phyloP scores from a whole-genome alignment of 2,888 invertebrate species.

The Metellina segmentata region DNA sequence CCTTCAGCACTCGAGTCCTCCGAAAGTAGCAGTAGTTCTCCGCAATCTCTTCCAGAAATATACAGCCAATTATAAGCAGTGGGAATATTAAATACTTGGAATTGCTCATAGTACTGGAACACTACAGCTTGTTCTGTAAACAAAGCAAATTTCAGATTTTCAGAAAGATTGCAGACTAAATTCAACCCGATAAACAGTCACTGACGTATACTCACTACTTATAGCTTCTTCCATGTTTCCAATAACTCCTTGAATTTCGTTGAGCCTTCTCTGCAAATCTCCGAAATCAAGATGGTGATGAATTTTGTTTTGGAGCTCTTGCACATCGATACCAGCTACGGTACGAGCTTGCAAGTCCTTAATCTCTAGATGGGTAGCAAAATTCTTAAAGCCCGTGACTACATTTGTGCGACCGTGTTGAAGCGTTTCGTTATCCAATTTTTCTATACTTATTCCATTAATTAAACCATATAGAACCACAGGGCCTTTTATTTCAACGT shows the following conservation, averaged over 20 bases:
- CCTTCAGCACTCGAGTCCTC: slow-evolving; percentile 18
- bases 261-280: slow-evolving; percentile 7
- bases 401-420: slow-evolving; percentile 45
- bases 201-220: slow-evolving; percentile 40
- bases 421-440: slow-evolving; percentile 52
- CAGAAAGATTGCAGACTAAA: neutral
- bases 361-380: slow-evolving; percentile 36
- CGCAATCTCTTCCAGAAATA: slow-evolving; percentile 41
- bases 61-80: slow-evolving; percentile 52
- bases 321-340: slow-evolving; percentile 65
- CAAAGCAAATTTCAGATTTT: neutral
- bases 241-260: slow-evolving; percentile 49
- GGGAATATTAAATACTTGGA: slow-evolving; percentile 56
- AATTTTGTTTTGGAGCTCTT: slow-evolving; percentile 44
- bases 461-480: slow-evolving; percentile 51
- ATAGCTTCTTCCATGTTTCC: slow-evolving; percentile 44
- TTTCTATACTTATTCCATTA: slow-evolving; percentile 55
- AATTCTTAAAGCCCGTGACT: slow-evolving; percentile 54
- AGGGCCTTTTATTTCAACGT: slow-evolving; percentile 48
- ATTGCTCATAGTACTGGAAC: slow-evolving; percentile 69
- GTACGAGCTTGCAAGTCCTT: slow-evolving; percentile 46
- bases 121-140: slow-evolving; percentile 68
- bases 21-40: slow-evolving; percentile 55
- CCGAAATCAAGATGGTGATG: slow-evolving; percentile 28
- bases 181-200: neutral